Conservation (phyloP, 2,888 invertebrate species). For the Euzophera pinguis region DNA sequence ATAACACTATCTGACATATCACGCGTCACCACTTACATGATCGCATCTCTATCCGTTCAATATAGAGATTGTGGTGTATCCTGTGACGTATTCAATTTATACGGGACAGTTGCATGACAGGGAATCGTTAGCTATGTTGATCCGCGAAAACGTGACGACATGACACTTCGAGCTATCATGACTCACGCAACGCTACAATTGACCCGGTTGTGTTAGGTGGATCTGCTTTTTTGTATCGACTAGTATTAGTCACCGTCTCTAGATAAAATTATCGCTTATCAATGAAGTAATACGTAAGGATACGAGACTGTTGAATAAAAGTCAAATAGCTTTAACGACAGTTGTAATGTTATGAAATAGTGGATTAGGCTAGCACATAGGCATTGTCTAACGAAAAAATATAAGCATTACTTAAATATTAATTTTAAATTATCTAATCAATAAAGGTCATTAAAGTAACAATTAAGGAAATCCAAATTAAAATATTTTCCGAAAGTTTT, state of each 20-base stretch:
- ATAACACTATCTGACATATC: slow-evolving; percentile 22
- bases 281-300: slow-evolving; percentile 49
- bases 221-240: slow-evolving; percentile 53
- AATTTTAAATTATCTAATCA: no score
- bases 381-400: no score
- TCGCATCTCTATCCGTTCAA: not conserved
- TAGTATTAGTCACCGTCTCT: slow-evolving; percentile 61
- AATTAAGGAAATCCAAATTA: no score
- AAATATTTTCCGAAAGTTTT: no score
- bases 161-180: slow-evolving; percentile 49
- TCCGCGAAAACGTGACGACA: slow-evolving; percentile 65
- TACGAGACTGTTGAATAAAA: slow-evolving; percentile 43
- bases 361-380: no score
- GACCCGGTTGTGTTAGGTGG: slow-evolving; percentile 47
- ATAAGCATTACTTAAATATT: no score
- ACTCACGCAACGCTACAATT: slow-evolving; percentile 48
- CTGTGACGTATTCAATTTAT: slow-evolving; percentile 40
- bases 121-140: slow-evolving; percentile 20
- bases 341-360: no score
- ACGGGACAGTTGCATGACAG: slow-evolving; percentile 32
- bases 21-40: slow-evolving; percentile 22
- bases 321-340: no score
- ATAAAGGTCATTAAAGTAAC: no score
- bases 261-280: slow-evolving; percentile 45
- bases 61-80: slow-evolving; percentile 23